Evolutionary conservation across 2,797 vertebrate genomes (phyloP).

Genomic region (Champsocephalus esox): DNA sequence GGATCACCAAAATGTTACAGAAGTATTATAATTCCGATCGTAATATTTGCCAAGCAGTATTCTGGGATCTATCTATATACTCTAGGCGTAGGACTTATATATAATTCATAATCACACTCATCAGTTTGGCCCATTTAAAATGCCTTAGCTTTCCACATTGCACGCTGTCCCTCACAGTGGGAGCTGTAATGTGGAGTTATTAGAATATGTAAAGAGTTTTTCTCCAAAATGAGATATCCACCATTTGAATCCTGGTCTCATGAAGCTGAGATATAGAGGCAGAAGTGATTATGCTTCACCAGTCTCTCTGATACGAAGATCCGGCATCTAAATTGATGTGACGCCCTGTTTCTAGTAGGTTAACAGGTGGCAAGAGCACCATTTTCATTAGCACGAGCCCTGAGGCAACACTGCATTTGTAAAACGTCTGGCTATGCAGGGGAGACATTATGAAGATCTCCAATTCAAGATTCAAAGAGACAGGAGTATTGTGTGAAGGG

Average conservation of each 20-base stretch:
- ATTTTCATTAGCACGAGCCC: conserved; percentile 56
- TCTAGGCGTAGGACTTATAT: not conserved
- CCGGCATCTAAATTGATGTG: conserved; percentile 49
- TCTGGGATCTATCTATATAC: conserved; percentile 28
- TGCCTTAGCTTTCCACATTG: conserved; percentile 36
- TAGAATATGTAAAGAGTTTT: conserved; percentile 46
- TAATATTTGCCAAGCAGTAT: conserved; percentile 1
- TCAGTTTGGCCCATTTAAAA: conserved; percentile 52
- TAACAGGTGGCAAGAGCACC: conserved; percentile 46
- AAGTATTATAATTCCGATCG: not conserved
- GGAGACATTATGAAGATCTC: conserved; percentile 46
- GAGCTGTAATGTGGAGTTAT: conserved; percentile 28
- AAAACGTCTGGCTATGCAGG: conserved; percentile 47
- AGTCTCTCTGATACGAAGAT: conserved; percentile 25
- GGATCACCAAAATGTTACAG: conserved; percentile 11
- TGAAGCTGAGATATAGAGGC: conserved; percentile 40
- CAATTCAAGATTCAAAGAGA: conserved; percentile 21
- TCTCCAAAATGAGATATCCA: conserved; percentile 56
- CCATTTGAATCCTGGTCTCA: conserved; percentile 51
- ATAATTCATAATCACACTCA: conserved; percentile 35
- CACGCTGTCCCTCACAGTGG: conserved; percentile 14
- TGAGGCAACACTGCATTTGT: conserved; percentile 41
- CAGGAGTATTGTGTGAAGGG: conserved; percentile 17
- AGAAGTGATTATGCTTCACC: conserved; percentile 51
- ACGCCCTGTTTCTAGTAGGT: conserved; percentile 46